A percentile compares a stretch with the other conserved stretches of the same genome.
These are phyloP conservation scores for Cololabis saira DNA, from an alignment of 2,113 vertebrate genomes.

Conservation along the genomic window DNA sequence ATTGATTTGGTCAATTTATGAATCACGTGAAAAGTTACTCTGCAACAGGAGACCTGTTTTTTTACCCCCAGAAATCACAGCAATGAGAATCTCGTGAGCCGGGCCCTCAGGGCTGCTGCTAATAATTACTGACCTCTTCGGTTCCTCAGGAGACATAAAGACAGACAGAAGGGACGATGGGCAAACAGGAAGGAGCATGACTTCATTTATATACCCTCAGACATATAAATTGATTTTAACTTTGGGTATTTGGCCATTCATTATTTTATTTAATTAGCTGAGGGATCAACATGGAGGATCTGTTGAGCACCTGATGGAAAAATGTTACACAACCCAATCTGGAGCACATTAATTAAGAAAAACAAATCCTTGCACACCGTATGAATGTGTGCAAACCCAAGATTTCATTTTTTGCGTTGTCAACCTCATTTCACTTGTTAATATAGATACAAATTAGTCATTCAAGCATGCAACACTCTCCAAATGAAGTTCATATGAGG, in stretches of 20 bases:
- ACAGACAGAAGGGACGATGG: background rate
- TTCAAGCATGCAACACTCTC: no score
- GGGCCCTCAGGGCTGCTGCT: slow-evolving; percentile 26
- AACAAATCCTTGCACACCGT: no score
- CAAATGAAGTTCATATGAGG: no score
- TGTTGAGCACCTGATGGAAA: no score
- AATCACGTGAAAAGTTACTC: slow-evolving; percentile 6
- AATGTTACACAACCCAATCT: no score
- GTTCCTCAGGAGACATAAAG: slow-evolving; percentile 6
- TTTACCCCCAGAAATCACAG: slow-evolving; percentile 19
- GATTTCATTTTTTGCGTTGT: no score
- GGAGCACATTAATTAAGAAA: no score
- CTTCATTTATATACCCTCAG: background rate
- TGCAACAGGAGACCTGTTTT: slow-evolving; percentile 30
- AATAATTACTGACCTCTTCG: slow-evolving; percentile 52
- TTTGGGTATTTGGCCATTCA: background rate
- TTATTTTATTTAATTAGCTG: no score
- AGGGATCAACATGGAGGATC: no score
- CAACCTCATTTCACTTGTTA: no score
- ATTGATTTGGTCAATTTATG: slow-evolving; percentile 2
- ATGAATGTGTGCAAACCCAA: no score
- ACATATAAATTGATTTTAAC: background rate
- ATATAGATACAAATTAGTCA: no score
- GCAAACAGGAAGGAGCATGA: slow-evolving; percentile 1
- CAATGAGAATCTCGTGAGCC: slow-evolving; percentile 61